Evolutionary conservation across 2,888 invertebrate genomes (phyloP).

Genomic region (Synanthedon andrenaeformis): DNA sequence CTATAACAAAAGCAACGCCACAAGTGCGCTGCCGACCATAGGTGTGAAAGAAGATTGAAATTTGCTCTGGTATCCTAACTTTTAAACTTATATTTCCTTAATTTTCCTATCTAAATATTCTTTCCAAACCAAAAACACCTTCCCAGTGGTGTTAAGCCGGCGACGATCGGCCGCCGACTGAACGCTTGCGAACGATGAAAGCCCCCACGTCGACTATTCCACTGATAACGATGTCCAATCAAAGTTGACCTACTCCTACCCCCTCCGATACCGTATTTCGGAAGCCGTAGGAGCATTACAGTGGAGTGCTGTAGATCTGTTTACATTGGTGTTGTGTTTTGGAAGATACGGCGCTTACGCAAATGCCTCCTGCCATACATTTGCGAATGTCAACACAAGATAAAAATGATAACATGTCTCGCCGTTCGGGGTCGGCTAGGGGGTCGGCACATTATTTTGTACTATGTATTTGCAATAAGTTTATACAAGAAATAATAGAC

Average conservation of each 20-base stretch:
- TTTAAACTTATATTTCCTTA: too few species aligned
- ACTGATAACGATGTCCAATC: constrained; percentile 35
- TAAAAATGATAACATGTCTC: constrained; percentile 52
- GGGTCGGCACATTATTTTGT: constrained; percentile 43
- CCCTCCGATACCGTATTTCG: neutral
- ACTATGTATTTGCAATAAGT: constrained; percentile 8
- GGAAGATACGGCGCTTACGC: constrained; percentile 48
- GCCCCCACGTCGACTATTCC: constrained; percentile 48
- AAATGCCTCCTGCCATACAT: constrained; percentile 51
- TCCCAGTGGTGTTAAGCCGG: constrained; percentile 36
- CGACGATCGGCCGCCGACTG: constrained; percentile 63
- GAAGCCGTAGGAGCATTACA: neutral
- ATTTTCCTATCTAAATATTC: too few species aligned
- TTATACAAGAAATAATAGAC: too few species aligned
- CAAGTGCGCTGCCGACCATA: too few species aligned
- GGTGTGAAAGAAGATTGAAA: too few species aligned
- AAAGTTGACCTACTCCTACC: constrained; percentile 17
- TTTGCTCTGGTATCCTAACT: too few species aligned
- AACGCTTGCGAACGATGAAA: constrained; percentile 17
- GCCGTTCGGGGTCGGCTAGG: constrained; percentile 35
- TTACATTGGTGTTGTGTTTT: constrained; percentile 22
- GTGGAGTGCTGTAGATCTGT: constrained; percentile 12
- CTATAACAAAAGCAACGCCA: too few species aligned
- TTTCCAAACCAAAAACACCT: too few species aligned
- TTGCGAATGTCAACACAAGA: constrained; percentile 54